phyloP scores from a whole-genome alignment of 2,888 invertebrate species.

The Stratiomys singularior region DNA sequence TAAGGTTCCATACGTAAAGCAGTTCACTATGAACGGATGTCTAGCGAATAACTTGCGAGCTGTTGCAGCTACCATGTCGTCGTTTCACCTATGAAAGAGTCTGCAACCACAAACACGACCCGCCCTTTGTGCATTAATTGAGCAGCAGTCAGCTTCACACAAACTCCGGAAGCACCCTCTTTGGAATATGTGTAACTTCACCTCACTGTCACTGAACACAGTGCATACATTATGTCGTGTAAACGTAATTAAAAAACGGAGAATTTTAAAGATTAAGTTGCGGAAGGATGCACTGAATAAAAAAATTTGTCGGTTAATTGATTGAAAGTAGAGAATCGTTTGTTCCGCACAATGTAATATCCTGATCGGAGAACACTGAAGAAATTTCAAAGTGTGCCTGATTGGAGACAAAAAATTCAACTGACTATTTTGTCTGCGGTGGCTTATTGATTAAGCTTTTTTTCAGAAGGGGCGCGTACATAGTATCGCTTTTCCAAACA shows the following conservation, averaged over 20 bases:
- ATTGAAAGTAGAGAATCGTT: no score
- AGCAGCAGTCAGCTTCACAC: background rate
- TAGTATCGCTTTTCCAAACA: background rate
- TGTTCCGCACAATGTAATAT: no score
- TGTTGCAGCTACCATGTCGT: constrained; percentile 32
- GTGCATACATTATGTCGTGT: no score
- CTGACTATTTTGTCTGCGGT: background rate
- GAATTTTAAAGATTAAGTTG: background rate
- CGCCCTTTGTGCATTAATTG: constrained; percentile 11
- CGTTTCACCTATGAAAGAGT: no score
- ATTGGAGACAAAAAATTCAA: constrained; percentile 14
- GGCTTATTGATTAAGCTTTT: constrained; percentile 3
- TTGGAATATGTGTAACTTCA: no score
- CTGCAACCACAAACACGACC: no score
- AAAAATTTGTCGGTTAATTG: no score
- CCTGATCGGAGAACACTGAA: no score
- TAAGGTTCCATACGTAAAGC: constrained; percentile 77
- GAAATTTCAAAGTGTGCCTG: background rate
- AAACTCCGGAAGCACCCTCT: background rate
- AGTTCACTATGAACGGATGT: constrained; percentile 69
- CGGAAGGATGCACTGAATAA: no score
- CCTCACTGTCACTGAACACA: no score
- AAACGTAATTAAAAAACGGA: constrained; percentile 15
- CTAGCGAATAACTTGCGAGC: constrained; percentile 62
- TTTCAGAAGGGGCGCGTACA: background rate